phyloP scores from a whole-genome alignment of 2,113 vertebrate genomes.

The Anolis carolinensis region DNA sequence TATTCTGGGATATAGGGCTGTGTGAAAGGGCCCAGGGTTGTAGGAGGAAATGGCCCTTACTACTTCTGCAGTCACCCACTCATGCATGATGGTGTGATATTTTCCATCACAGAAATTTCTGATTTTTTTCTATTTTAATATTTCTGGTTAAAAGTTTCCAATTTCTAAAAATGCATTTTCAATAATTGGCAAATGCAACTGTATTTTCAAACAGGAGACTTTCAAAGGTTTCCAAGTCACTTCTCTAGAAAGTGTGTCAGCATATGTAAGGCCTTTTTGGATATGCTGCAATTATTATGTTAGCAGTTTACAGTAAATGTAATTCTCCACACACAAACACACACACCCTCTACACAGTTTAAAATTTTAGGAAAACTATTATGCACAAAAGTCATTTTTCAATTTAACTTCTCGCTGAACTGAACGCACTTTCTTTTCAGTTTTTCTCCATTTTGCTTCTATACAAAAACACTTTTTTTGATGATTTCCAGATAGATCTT shows the following conservation, averaged over 20 bases:
- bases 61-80: too few relatives aligned
- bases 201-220: neutral
- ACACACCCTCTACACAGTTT: neutral
- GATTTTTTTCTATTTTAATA: neutral
- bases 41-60: too few relatives aligned
- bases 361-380: neutral
- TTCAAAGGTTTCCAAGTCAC: neutral
- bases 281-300: neutral
- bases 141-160: neutral
- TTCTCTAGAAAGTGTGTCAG: neutral
- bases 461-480: neutral
- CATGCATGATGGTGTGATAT: neutral
- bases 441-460: neutral
- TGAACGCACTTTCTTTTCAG: too few relatives aligned
- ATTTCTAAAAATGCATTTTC: neutral
- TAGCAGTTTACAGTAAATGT: neutral
- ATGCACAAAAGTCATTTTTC: neutral
- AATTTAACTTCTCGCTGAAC: too few relatives aligned
- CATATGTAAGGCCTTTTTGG: neutral
- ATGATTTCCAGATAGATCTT: neutral
- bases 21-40: too few relatives aligned
- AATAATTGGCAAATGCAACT: neutral
- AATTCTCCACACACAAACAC: neutral
- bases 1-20: too few relatives aligned
- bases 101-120: neutral